Evolutionary conservation across 1,140 invertebrate species (phyloP).

Genomic region (Drosophila bipectinata): DNA sequence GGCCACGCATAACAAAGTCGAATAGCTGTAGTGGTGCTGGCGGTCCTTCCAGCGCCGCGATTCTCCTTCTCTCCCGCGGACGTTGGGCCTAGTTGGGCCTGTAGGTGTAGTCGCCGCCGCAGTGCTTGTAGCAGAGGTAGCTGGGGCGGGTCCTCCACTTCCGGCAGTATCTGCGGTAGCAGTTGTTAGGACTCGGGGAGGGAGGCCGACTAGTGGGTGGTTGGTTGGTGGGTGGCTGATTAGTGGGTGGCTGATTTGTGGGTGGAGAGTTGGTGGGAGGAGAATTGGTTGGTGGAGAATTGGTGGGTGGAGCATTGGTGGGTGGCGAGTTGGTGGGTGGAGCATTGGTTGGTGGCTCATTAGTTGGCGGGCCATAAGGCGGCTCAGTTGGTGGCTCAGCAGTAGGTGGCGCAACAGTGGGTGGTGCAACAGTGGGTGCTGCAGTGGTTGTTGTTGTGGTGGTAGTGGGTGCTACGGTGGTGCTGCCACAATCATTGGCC

Average conservation of each 20-base stretch:
- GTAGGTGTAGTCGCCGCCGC: constrained; percentile 54
- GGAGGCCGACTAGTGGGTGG: constrained; percentile 47
- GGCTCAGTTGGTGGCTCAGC: not conserved
- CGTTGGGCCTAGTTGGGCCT: constrained; percentile 35
- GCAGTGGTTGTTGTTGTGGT: not conserved
- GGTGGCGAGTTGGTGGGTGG: constrained; percentile 10
- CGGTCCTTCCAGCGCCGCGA: not conserved
- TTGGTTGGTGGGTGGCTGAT: constrained; percentile 13
- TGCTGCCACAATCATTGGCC: constrained; percentile 42
- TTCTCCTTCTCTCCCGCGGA: not conserved
- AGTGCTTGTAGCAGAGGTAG: constrained; percentile 68
- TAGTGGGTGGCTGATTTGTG: constrained; percentile 24
- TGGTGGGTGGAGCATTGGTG: constrained; percentile 7
- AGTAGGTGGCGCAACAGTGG: not conserved
- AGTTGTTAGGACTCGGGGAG: constrained; percentile 57
- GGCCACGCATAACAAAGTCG: constrained; percentile 38
- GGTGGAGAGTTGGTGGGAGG: constrained; percentile 36
- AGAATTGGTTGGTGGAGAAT: constrained; percentile 2
- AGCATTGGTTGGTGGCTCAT: constrained; percentile 21
- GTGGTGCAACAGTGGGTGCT: constrained; percentile 1
- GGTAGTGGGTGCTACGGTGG: not conserved
- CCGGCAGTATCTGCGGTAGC: constrained; percentile 69
- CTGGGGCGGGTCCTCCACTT: constrained; percentile 66
- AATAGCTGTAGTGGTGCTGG: constrained; percentile 19
- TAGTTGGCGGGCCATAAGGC: constrained; percentile 1